These are phyloP conservation scores for Stenolophus ochropezus DNA, from an alignment of 2,888 invertebrate genomes.

Conservation along the genomic window DNA sequence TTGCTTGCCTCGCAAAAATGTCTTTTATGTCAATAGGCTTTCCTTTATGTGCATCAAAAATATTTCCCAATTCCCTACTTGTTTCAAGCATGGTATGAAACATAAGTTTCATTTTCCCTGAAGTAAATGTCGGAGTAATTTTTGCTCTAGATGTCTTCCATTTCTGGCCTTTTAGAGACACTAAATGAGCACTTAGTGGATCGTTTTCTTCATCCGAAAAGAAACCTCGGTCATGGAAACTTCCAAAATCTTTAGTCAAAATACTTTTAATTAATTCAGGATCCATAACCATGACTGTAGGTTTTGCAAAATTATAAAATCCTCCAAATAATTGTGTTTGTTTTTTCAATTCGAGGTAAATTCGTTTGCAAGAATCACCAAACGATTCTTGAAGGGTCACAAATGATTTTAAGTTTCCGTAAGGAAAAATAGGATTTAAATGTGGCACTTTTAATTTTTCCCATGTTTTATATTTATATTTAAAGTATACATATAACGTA, in stretches of 20 bases:
- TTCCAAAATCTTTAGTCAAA: slow-evolving; percentile 76
- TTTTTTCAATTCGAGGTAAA: slow-evolving; percentile 63
- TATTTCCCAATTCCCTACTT: slow-evolving; percentile 72
- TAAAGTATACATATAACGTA: slow-evolving; percentile 16
- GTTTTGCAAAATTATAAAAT: slow-evolving; percentile 62
- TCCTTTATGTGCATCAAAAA: slow-evolving; percentile 69
- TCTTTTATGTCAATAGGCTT: slow-evolving; percentile 56
- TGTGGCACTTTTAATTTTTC: slow-evolving; percentile 59
- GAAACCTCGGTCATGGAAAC: slow-evolving; percentile 79
- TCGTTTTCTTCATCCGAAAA: slow-evolving; percentile 76
- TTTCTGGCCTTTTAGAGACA: slow-evolving; percentile 74
- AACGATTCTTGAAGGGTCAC: slow-evolving; percentile 30
- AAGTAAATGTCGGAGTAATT: slow-evolving; percentile 79
- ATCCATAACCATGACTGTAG: slow-evolving; percentile 64
- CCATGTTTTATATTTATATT: slow-evolving; percentile 61
- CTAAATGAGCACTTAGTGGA: slow-evolving; percentile 76
- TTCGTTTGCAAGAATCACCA: slow-evolving; percentile 54
- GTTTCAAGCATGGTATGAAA: slow-evolving; percentile 76
- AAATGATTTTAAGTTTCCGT: slow-evolving; percentile 64
- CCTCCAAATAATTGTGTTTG: slow-evolving; percentile 63
- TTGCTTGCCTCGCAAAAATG: slow-evolving; percentile 74
- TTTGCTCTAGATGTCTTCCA: slow-evolving; percentile 79
- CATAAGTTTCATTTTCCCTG: slow-evolving; percentile 80
- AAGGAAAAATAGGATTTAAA: slow-evolving; percentile 65
- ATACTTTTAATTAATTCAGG: slow-evolving; percentile 69